Percentiles rank a stretch among this genome's conserved stretches.
Conservation (phyloP, 2,888 invertebrate species). For the Eilema depressum region DNA sequence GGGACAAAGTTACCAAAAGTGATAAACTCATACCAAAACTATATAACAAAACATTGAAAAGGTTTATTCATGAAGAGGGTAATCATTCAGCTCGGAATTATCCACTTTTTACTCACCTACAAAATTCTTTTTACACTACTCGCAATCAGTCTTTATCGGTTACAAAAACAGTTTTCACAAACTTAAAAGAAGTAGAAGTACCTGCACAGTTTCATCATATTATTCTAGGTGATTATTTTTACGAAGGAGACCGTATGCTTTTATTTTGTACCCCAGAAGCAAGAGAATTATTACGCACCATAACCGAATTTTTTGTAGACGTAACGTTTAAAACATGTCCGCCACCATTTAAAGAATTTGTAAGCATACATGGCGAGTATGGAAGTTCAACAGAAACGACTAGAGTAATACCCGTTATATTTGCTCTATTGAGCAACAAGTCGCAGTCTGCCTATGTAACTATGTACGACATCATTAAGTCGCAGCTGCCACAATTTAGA, state of each 20-base stretch:
- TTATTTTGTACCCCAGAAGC: not conserved
- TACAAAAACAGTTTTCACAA: not conserved
- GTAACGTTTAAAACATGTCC: not conserved
- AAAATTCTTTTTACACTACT: not conserved
- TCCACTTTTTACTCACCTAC: not conserved
- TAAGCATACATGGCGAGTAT: not conserved
- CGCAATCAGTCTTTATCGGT: not conserved
- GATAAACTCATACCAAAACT: not conserved
- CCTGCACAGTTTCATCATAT: slow-evolving; percentile 3
- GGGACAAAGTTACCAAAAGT: not conserved
- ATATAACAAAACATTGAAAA: not conserved
- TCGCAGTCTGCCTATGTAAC: not conserved
- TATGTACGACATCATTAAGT: not conserved
- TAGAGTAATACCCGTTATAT: not conserved
- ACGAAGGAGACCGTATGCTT: slow-evolving; percentile 1
- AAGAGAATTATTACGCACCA: not conserved
- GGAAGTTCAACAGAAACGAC: not conserved
- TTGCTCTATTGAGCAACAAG: not conserved
- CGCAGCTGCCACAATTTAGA: not conserved
- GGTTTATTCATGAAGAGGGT: not conserved
- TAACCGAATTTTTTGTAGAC: not conserved
- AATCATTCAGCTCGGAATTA: not conserved
- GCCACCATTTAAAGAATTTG: not conserved
- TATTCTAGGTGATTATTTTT: not conserved
- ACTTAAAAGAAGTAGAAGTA: not conserved